phyloP scores from a whole-genome alignment of 2,797 vertebrate species.

The Helarctos malayanus region DNA sequence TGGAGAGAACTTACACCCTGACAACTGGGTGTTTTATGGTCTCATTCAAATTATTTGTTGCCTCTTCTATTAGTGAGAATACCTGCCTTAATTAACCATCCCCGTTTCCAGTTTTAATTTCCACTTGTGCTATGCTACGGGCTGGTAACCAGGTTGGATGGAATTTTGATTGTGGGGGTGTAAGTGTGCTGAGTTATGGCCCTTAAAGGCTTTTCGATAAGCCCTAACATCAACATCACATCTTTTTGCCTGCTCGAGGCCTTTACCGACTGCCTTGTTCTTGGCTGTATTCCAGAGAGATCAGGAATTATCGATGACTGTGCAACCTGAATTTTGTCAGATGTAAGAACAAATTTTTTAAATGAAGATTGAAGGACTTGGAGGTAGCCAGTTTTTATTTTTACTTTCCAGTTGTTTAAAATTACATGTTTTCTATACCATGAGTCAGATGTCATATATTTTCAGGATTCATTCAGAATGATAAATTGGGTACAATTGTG shows the following conservation, averaged over 20 bases:
- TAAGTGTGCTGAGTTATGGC: not conserved
- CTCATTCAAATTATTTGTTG: not conserved
- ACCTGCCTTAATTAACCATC: not conserved
- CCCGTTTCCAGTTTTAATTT: not conserved
- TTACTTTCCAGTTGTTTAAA: conserved; percentile 54
- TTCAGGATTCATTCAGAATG: conserved; percentile 33
- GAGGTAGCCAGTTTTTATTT: conserved; percentile 42
- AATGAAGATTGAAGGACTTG: conserved; percentile 36
- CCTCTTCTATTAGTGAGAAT: not conserved
- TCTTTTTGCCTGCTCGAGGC: not conserved
- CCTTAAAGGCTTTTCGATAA: not conserved
- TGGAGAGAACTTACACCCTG: not conserved
- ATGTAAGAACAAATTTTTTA: not conserved
- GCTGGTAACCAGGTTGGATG: not conserved
- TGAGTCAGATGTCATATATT: conserved; percentile 68
- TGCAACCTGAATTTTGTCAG: not conserved
- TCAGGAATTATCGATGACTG: not conserved
- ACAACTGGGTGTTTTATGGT: not conserved
- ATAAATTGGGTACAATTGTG: not conserved
- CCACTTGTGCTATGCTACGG: not conserved
- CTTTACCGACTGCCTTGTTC: not conserved
- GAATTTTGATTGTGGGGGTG: not conserved
- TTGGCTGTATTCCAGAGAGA: not conserved
- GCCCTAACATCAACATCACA: not conserved
- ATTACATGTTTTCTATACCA: not conserved